Evolutionary conservation across 2,888 invertebrate species (phyloP).

Genomic region (Aricia artaxerxes): DNA sequence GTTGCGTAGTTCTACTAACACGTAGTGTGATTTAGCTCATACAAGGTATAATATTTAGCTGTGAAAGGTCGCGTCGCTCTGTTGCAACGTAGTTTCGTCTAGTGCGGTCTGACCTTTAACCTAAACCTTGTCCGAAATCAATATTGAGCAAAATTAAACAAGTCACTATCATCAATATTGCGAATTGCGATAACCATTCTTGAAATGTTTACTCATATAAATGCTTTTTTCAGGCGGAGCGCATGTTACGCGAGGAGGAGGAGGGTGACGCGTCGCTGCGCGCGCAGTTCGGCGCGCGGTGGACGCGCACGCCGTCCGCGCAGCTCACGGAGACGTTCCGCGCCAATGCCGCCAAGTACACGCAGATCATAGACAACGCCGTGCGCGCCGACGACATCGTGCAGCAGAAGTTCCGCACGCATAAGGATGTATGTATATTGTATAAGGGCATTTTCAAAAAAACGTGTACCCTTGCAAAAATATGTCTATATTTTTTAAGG

Average conservation of each 20-base stretch:
- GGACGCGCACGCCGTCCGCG: slow-evolving; percentile 94
- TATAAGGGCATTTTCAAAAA: too few species aligned
- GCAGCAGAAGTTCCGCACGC: slow-evolving; percentile 90
- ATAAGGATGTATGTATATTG: slow-evolving; percentile 72
- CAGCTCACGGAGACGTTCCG: slow-evolving; percentile 94
- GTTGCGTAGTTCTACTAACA: too few species aligned
- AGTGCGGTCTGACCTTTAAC: too few species aligned
- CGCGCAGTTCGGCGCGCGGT: slow-evolving; percentile 94
- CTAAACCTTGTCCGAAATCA: too few species aligned
- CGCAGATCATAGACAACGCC: slow-evolving; percentile 95
- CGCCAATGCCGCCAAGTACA: slow-evolving; percentile 94
- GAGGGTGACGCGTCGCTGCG: slow-evolving; percentile 93
- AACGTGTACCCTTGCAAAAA: too few species aligned
- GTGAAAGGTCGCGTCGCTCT: too few species aligned
- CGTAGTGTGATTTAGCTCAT: too few species aligned
- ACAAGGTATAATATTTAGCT: too few species aligned
- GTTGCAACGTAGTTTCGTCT: too few species aligned
- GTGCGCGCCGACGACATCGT: slow-evolving; percentile 90
- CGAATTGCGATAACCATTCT: slow-evolving; percentile 79
- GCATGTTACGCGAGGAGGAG: slow-evolving; percentile 94
- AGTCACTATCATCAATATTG: neutral
- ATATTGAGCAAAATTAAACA: neutral
- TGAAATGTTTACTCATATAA: slow-evolving; percentile 59
- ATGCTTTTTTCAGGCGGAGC: slow-evolving; percentile 79
- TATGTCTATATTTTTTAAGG: too few species aligned